Evolutionary conservation across 2,888 invertebrate genomes (phyloP), one percentile per base, ranked within the genome.

Genomic region (Drosophila algonquin): DNA sequence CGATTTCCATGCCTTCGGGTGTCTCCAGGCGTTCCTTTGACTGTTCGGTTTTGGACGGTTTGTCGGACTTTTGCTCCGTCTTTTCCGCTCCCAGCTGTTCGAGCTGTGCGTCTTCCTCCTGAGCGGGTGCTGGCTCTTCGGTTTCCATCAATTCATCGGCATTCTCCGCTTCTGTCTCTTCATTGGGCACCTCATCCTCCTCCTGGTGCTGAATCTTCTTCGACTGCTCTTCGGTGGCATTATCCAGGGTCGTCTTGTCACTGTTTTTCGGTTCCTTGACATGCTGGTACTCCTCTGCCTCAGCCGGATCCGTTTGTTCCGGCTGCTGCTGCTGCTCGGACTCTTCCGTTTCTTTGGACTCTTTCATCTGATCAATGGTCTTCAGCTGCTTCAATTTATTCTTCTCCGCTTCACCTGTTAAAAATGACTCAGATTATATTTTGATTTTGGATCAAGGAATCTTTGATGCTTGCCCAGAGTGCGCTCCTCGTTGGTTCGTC

Each of bases 161-260:
- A 91, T 94, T 93, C 27, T 94, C 92, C 1, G 58, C 77, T 3
- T 93, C 91, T 46, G 94, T 94, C 7, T 94, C 93, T 54, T 94
- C 93, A 10, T 94, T 94, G 16, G 94, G 93, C 5, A 93, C 93
- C 45, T 94, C 93, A 63, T 94, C 93, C 48, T 95, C 94, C 50
- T 95, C 94, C 48, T 94, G 93, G 68, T 95, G 94, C n/a, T 94
- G 94, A 7, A 92, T 81, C 75, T 92, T 81, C 57, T 92, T 92
- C 0, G 96, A 96, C 92, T 98, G 98, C 77, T 98, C 97, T 91
- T 96, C 95, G 0, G 96, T 96, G 0, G 96, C 96, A 56, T 95
- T 95, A 80, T 96, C 96, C 76, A 96, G 91, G 2, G 94, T 94
- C 90, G 97, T 95, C 62, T 95, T 93, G 88, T 96, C 95, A 74